Conservation (phyloP, 2,797 vertebrate species). For the Champsocephalus esox region DNA sequence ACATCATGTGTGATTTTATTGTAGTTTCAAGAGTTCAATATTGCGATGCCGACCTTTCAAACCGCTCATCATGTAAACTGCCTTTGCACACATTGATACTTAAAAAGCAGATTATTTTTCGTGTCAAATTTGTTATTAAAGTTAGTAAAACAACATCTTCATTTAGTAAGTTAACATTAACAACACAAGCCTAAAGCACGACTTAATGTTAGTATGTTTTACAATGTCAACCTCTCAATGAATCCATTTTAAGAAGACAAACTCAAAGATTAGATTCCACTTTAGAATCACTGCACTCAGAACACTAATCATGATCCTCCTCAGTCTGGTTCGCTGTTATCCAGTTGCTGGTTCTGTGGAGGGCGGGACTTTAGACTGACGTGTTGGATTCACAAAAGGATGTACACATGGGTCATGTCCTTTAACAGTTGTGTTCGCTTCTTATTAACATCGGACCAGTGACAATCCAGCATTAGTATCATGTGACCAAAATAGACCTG, state of each 20-base stretch:
- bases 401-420: neutral
- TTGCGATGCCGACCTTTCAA: neutral
- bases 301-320: neutral
- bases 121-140: neutral
- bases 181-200: too few species aligned
- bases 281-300: too few species aligned
- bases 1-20: neutral
- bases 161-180: neutral
- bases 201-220: too few species aligned
- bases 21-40: neutral
- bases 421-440: neutral
- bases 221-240: too few species aligned
- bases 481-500: neutral
- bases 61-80: neutral
- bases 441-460: neutral
- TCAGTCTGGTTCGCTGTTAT: neutral
- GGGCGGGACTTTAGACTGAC: neutral
- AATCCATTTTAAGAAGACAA: too few species aligned
- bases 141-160: neutral
- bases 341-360: neutral
- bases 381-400: neutral
- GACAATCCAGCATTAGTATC: neutral
- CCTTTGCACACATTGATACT: neutral
- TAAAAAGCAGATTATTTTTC: neutral
- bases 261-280: too few species aligned